phyloP scores from a whole-genome alignment of 2,888 invertebrate genomes.

The Megamerina dolium region DNA sequence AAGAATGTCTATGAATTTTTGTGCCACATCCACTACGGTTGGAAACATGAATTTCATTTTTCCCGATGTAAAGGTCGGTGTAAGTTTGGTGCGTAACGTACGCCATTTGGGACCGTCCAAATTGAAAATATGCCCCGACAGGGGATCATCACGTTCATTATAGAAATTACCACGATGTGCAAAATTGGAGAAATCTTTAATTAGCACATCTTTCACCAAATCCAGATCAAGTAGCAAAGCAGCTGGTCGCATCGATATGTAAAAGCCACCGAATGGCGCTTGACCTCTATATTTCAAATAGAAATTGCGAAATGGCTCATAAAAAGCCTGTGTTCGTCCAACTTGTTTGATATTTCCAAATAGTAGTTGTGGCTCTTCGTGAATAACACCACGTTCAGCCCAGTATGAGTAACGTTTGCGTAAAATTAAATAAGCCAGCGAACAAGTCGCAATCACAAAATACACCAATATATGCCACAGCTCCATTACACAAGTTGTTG shows the following conservation, averaged over 20 bases:
- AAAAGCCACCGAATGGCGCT: conserved; percentile 34
- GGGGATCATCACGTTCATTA: conserved; percentile 44
- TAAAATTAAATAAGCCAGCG: too few relatives aligned
- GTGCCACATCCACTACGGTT: conserved; percentile 40
- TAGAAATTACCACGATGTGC: conserved; percentile 40
- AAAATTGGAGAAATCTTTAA: conserved; percentile 47
- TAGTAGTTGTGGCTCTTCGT: conserved; percentile 29
- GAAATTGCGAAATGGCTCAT: conserved; percentile 28
- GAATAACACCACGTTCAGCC: conserved; percentile 28
- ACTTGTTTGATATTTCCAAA: conserved; percentile 29
- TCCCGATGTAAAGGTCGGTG: conserved; percentile 52
- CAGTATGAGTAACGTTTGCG: conserved; percentile 27
- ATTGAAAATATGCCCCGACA: conserved; percentile 44
- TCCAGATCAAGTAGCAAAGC: conserved; percentile 38
- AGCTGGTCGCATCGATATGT: conserved; percentile 30
- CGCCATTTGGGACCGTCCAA: conserved; percentile 50
- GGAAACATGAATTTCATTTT: conserved; percentile 52
- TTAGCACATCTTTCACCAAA: conserved; percentile 39
- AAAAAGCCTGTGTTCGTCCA: conserved; percentile 25
- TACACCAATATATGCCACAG: too few relatives aligned
- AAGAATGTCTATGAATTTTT: conserved; percentile 31
- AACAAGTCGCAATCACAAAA: too few relatives aligned
- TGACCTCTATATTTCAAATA: conserved; percentile 33
- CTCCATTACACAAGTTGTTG: too few relatives aligned
- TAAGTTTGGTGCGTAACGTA: conserved; percentile 47